A percentile compares a stretch with the other conserved stretches of the same genome.
phyloP scores from a whole-genome alignment of 2,113 vertebrate genomes.

The Marmota monax region DNA sequence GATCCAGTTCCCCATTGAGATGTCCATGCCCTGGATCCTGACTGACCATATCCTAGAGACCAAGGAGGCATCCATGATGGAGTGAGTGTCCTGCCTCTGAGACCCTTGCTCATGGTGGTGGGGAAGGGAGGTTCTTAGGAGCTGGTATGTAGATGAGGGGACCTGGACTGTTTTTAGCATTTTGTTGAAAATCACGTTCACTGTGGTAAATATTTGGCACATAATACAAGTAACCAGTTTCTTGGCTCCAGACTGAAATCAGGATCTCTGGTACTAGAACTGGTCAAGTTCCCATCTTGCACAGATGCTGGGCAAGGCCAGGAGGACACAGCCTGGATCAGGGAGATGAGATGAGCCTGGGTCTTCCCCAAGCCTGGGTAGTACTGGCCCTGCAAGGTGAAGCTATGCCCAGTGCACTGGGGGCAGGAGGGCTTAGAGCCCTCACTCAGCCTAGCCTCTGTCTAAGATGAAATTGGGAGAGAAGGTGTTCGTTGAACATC shows the following conservation, averaged over 20 bases:
- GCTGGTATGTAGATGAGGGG: rapidly evolving
- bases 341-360: no score
- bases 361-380: background rate
- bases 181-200: background rate
- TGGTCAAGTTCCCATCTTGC: rapidly evolving
- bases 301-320: background rate
- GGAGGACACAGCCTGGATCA: background rate
- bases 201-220: background rate
- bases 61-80: constrained; percentile 93
- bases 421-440: background rate
- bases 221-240: background rate
- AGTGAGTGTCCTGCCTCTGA: constrained; percentile 83
- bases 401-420: background rate
- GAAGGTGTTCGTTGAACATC: background rate
- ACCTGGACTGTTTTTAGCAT: rapidly evolving
- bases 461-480: background rate
- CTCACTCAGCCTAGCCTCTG: background rate
- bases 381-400: background rate
- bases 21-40: constrained; percentile 99
- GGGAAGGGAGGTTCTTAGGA: background rate
- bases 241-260: background rate
- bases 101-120: no score
- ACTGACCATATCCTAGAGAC: constrained; percentile 96
- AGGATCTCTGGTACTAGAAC: no score
- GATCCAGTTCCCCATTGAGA: constrained; percentile 94